phyloP scores from a whole-genome alignment of 2,113 vertebrate genomes.

The Gymnobelideus leadbeateri region DNA sequence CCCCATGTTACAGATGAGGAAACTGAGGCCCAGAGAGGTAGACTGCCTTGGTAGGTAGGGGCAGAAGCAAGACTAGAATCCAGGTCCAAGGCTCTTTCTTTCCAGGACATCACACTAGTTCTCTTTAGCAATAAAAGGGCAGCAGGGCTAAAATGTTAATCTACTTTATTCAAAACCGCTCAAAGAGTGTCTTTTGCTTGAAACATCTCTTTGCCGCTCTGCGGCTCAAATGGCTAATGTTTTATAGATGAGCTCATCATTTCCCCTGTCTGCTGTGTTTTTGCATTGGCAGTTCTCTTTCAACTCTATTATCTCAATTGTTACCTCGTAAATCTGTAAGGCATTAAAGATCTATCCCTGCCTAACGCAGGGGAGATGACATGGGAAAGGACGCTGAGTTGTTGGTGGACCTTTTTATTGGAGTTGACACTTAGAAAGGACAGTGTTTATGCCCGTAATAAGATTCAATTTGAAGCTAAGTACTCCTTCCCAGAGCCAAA shows the following conservation, averaged over 20 bases:
- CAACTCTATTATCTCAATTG: neutral
- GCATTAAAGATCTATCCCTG: neutral
- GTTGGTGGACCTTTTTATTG: neutral
- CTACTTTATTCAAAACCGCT: neutral
- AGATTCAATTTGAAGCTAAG: conserved; percentile 4
- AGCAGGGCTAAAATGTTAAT: neutral
- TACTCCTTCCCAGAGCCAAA: conserved; percentile 7
- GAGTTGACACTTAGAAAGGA: neutral
- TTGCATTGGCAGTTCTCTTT: neutral
- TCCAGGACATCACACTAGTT: neutral
- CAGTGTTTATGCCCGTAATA: conserved; percentile 5
- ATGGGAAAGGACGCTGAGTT: neutral
- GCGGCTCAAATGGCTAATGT: neutral
- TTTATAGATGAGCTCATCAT: neutral
- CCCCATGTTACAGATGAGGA: neutral
- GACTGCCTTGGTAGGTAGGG: too few species aligned
- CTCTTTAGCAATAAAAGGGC: neutral
- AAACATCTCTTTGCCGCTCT: neutral
- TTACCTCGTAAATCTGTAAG: neutral
- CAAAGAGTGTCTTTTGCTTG: neutral
- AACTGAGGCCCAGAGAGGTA: neutral
- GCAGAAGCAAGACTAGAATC: neutral
- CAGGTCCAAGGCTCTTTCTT: neutral
- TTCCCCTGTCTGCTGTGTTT: neutral
- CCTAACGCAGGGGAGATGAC: too few species aligned